These are phyloP conservation scores for Trachelus tabidus DNA, from an alignment of 2,888 invertebrate species.

Conservation along the genomic window DNA sequence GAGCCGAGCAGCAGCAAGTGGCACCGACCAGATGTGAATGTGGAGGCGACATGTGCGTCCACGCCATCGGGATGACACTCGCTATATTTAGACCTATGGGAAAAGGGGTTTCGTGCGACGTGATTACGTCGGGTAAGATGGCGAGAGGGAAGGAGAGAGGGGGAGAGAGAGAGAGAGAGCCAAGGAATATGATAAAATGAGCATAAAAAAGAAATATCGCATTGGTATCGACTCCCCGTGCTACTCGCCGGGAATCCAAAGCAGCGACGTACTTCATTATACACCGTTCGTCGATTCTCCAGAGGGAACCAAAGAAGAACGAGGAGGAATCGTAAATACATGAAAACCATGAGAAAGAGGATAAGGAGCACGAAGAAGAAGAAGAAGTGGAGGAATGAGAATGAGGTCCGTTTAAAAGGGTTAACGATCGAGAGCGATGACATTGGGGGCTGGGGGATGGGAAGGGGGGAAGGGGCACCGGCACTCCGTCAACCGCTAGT, in stretches of 20 bases:
- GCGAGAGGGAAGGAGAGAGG: too few species aligned
- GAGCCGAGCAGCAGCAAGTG: background rate
- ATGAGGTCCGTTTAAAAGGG: background rate
- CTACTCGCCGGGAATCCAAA: too few species aligned
- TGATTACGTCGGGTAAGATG: slow-evolving; percentile 31
- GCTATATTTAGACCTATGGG: slow-evolving; percentile 64
- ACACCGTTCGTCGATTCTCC: too few species aligned
- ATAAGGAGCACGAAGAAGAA: background rate
- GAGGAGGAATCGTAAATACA: too few species aligned
- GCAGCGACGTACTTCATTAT: too few species aligned
- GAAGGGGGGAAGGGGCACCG: background rate
- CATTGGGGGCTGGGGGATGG: background rate
- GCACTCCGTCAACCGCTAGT: slow-evolving; percentile 14
- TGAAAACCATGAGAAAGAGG: too few species aligned
- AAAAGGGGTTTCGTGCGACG: slow-evolving; percentile 50
- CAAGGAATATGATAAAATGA: slow-evolving; percentile 1
- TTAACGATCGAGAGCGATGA: slow-evolving; percentile 1
- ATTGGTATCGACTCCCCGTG: too few species aligned
- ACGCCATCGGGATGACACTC: slow-evolving; percentile 51
- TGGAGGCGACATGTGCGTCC: slow-evolving; percentile 52
- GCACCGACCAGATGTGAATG: slow-evolving; percentile 1
- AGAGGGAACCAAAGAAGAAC: too few species aligned
- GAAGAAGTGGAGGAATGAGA: background rate
- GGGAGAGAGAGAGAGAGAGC: background rate
- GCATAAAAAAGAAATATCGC: background rate